Conservation (phyloP, 2,797 vertebrate species). For the Sebastes nivosus region DNA sequence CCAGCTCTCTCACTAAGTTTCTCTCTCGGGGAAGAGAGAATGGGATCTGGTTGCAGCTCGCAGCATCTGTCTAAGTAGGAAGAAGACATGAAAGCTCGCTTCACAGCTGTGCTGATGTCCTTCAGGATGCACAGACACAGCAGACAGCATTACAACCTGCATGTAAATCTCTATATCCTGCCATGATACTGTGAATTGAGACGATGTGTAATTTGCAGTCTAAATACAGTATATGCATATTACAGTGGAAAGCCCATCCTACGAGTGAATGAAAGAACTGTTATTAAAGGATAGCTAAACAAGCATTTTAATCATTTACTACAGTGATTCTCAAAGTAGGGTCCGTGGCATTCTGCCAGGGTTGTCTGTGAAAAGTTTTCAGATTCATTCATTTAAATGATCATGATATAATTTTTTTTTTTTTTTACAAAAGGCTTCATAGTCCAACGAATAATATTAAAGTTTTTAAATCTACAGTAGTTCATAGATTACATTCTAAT, state of each 20-base stretch:
- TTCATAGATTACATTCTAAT: no score
- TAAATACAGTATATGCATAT: neutral
- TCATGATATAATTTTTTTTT: no score
- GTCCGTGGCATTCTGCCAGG: no score
- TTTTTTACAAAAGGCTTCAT: no score
- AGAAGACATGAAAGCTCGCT: constrained; percentile 42
- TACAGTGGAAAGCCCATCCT: neutral
- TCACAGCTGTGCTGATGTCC: constrained; percentile 14
- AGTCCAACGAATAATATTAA: no score
- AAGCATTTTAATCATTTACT: neutral
- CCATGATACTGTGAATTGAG: neutral
- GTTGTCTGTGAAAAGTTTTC: no score
- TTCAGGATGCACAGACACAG: neutral
- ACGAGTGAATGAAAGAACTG: neutral
- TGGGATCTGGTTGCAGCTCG: constrained; percentile 24
- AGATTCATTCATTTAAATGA: no score
- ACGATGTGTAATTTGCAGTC: neutral
- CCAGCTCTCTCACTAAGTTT: neutral
- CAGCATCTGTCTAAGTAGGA: constrained; percentile 39
- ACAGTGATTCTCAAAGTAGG: no score
- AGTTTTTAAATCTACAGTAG: no score
- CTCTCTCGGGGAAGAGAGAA: constrained; percentile 23
- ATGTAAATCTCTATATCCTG: neutral
- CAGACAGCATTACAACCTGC: neutral
- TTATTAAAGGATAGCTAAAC: neutral